Evolutionary conservation across 2,888 invertebrate genomes (phyloP).

Genomic region (Parelbella ahira): DNA sequence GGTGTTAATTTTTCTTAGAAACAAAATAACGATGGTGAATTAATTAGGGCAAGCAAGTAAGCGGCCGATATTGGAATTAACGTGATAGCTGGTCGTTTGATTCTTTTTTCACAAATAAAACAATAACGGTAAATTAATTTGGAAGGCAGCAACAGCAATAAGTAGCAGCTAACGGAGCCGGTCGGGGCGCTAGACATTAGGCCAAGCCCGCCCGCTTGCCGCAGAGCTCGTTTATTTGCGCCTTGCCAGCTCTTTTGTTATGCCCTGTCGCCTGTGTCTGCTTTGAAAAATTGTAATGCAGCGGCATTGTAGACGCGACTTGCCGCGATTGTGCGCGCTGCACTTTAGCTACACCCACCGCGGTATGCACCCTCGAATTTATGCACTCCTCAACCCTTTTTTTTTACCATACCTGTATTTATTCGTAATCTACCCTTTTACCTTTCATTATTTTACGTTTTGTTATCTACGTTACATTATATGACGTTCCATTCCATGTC

Average conservation of each 20-base stretch:
- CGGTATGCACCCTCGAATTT: slow-evolving; percentile 43
- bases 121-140: too few species aligned
- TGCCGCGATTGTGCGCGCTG: slow-evolving; percentile 61
- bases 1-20: too few species aligned
- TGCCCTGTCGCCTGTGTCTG: slow-evolving; percentile 72
- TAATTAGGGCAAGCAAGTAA: too few species aligned
- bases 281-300: slow-evolving; percentile 78
- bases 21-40: too few species aligned
- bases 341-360: slow-evolving; percentile 32
- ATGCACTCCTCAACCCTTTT: slow-evolving; percentile 32
- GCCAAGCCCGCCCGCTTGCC: slow-evolving; percentile 49
- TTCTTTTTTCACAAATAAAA: too few species aligned
- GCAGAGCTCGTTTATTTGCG: slow-evolving; percentile 75
- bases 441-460: too few species aligned
- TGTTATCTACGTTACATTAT: too few species aligned
- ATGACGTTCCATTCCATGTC: too few species aligned
- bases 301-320: slow-evolving; percentile 65
- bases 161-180: slow-evolving; percentile 29
- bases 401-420: slow-evolving; percentile 25
- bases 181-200: slow-evolving; percentile 38
- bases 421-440: slow-evolving; percentile 9
- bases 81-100: too few species aligned
- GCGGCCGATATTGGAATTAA: too few species aligned
- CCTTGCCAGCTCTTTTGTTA: slow-evolving; percentile 76
- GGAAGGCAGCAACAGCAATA: slow-evolving; percentile 2